Percentiles rank a stretch among this genome's conserved stretches.
phyloP scores from a whole-genome alignment of 2,113 vertebrate species.

The Melanostigma gelatinosum region DNA sequence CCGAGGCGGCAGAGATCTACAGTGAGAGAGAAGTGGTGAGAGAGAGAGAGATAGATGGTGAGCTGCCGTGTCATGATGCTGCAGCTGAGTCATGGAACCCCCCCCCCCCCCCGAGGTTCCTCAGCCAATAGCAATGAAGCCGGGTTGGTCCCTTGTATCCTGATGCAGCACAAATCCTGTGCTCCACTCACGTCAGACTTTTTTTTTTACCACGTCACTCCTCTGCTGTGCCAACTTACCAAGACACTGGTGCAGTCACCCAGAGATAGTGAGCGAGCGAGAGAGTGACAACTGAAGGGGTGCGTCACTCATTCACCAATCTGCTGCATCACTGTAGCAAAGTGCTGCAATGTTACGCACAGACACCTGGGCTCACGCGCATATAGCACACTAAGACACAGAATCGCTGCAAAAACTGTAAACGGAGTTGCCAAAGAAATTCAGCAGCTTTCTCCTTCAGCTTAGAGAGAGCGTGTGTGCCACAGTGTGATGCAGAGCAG shows the following conservation, averaged over 20 bases:
- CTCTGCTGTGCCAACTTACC: conserved; percentile 22
- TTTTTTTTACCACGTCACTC: conserved; percentile 51
- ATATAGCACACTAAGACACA: neutral
- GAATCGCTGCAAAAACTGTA: neutral
- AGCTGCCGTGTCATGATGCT: conserved; percentile 36
- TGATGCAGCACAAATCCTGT: conserved; percentile 78
- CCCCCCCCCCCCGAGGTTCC: neutral
- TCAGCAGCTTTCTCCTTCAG: neutral
- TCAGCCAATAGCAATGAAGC: conserved; percentile 70
- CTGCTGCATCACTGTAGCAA: conserved; percentile 53
- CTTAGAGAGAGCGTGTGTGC: neutral
- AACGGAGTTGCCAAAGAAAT: neutral
- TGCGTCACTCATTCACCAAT: conserved; percentile 63
- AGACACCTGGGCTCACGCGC: conserved; percentile 2
- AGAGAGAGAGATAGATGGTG: conserved; percentile 74
- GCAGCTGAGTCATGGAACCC: conserved; percentile 75
- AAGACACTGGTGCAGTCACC: conserved; percentile 56
- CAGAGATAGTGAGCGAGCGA: conserved; percentile 3
- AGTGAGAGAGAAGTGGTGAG: conserved; percentile 77
- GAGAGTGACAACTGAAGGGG: conserved; percentile 65
- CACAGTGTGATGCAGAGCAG: conserved; percentile 53
- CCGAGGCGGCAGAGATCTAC: conserved; percentile 20
- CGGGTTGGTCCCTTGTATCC: conserved; percentile 53
- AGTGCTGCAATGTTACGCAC: conserved; percentile 68
- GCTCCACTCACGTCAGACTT: conserved; percentile 51